These are phyloP conservation scores for Orchestia grillus DNA, from an alignment of 1,140 invertebrate genomes.

Conservation along the genomic window DNA sequence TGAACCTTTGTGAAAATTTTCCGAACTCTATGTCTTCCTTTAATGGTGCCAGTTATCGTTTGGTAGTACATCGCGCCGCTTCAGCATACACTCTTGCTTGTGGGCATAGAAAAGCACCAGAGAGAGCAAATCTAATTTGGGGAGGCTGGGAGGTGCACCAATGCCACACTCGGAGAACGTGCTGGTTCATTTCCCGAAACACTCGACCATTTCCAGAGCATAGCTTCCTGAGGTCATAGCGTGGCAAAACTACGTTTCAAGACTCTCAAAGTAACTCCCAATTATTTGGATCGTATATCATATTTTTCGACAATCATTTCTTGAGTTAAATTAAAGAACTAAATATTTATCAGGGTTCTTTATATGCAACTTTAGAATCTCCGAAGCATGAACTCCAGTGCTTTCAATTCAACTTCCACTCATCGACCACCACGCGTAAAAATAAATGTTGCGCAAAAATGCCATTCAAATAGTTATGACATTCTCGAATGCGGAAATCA, in stretches of 20 bases:
- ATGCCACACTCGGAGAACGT: slow-evolving; percentile 22
- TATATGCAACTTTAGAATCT: background rate
- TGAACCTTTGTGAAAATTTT: slow-evolving; percentile 48
- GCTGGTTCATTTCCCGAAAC: background rate
- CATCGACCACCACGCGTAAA: background rate
- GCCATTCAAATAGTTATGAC: background rate
- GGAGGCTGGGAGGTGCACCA: background rate
- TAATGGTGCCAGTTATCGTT: slow-evolving; percentile 51
- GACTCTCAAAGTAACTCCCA: background rate
- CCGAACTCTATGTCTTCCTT: slow-evolving; percentile 53
- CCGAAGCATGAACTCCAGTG: background rate
- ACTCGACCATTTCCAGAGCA: background rate
- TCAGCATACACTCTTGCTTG: slow-evolving; percentile 39
- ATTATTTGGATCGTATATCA: background rate
- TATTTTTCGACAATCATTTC: background rate
- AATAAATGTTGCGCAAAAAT: background rate
- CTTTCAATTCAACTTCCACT: background rate
- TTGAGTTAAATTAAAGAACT: background rate
- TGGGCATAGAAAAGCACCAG: slow-evolving; percentile 46
- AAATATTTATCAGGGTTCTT: background rate
- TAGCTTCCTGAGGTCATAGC: background rate
- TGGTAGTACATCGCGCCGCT: slow-evolving; percentile 21
- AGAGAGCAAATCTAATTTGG: slow-evolving; percentile 51
- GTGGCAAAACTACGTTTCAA: background rate
- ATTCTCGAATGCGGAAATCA: background rate